These are phyloP conservation scores for Muntiacus muntjak DNA, from an alignment of 2,113 vertebrate species.

Conservation along the genomic window DNA sequence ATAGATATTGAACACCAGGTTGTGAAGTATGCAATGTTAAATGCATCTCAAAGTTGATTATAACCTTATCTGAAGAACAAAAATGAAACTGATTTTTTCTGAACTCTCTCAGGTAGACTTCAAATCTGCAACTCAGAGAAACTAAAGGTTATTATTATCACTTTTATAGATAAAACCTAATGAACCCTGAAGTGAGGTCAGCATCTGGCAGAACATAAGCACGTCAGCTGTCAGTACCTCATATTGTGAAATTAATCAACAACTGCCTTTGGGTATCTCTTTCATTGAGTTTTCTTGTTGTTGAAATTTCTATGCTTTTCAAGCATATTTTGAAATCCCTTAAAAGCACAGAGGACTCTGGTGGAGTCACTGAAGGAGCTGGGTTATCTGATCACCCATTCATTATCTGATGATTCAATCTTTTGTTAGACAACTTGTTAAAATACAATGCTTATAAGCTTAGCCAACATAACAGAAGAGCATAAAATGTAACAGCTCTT, in stretches of 20 bases:
- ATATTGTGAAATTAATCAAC: conserved; percentile 15
- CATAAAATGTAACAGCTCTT: not conserved
- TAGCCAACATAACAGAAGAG: not conserved
- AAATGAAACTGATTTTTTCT: not conserved
- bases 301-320: not conserved
- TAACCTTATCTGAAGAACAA: not conserved
- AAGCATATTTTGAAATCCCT: not conserved
- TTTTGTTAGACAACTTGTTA: not conserved
- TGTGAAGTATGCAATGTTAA: not conserved
- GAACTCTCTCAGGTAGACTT: not conserved
- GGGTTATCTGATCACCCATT: not conserved
- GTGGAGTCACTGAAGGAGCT: no score
- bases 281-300: not conserved
- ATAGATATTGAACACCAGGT: not conserved
- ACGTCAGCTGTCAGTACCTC: not conserved
- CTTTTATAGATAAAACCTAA: not conserved
- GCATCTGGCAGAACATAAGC: not conserved
- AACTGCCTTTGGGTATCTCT: not conserved
- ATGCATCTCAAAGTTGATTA: not conserved
- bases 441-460: not conserved
- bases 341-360: not conserved
- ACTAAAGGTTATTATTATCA: not conserved
- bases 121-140: not conserved
- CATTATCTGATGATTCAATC: not conserved
- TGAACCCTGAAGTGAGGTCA: not conserved